phyloP scores from a whole-genome alignment of 2,888 invertebrate genomes.

The Caenorhabditis sulstoni region DNA sequence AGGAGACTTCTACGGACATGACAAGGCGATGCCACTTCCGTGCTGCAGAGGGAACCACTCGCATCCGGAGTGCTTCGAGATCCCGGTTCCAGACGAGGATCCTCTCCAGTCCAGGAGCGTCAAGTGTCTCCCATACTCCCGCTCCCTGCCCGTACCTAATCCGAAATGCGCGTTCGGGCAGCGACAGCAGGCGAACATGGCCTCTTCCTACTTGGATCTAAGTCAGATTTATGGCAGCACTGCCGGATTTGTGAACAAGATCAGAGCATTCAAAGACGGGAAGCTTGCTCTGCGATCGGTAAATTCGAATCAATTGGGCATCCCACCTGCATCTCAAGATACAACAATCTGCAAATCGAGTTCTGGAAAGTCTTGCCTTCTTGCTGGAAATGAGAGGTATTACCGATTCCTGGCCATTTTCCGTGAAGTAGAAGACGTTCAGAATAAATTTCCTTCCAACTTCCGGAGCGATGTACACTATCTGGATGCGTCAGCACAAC shows the following conservation, averaged over 20 bases:
- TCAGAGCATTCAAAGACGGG: constrained; percentile 85
- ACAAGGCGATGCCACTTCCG: constrained; percentile 84
- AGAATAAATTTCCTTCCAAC: constrained; percentile 68
- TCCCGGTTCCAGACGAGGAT: constrained; percentile 83
- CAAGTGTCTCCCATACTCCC: constrained; percentile 75
- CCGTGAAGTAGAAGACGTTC: neutral
- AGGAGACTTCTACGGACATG: constrained; percentile 72
- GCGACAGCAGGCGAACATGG: constrained; percentile 93
- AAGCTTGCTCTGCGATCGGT: constrained; percentile 67
- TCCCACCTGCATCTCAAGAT: constrained; percentile 54
- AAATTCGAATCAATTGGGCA: constrained; percentile 47
- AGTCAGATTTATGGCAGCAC: constrained; percentile 94
- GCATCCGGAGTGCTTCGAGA: constrained; percentile 77
- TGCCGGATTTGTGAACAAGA: constrained; percentile 87
- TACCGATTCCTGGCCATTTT: neutral
- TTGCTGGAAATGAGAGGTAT: constrained; percentile 61
- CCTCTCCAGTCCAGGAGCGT: constrained; percentile 79
- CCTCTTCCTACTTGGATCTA: constrained; percentile 88
- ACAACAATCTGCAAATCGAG: constrained; percentile 44
- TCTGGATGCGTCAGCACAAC: constrained; percentile 80
- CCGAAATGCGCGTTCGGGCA: constrained; percentile 79
- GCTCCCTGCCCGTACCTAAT: constrained; percentile 74
- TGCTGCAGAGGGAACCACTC: constrained; percentile 71
- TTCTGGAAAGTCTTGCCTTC: constrained; percentile 68
- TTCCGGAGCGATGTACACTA: constrained; percentile 70